Evolutionary conservation across 1,140 invertebrate species (phyloP), one percentile per base, ranked within the genome.

Genomic region (Drosophila funebris): DNA sequence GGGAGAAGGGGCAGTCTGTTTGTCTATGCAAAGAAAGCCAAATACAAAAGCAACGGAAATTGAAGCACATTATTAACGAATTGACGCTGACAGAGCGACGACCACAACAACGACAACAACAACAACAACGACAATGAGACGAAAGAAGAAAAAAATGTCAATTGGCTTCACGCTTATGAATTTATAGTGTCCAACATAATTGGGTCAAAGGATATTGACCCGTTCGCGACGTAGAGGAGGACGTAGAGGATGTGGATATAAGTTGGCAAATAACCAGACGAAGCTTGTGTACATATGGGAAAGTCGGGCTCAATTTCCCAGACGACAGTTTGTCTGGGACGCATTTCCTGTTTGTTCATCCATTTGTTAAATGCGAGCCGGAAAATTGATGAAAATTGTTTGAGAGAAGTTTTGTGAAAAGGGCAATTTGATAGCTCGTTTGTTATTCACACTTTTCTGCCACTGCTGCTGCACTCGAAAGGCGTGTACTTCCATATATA

Each of bases 171-270:
- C 22, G 54, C 71, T 75, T 71, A 72, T 78, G 73, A 71, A 71
- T 83, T 76, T 57, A 58, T 70, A 78, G 73, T 76, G 75, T 57
- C 66, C 44, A 36, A 41, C 78, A 90, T 85, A 90, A 90, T 90
- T 90, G 87, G 87, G 87, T 90, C 87, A 90, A 90, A 90, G 87
- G 87, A 90, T 90, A 89, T 90, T 90, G 87, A 90, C 87, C 87
- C 69, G 54, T 24, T 39, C 29, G 60, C 74, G 69, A 18, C 50
- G 60, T 16, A 8, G 6, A 27, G n/a, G 44, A n/a, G 44, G 44
- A 13, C 18, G 39, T 2, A 16, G 16, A 46, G 11, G 54, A 67
- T n/a, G n/a, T n/a, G 69, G 63, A 58, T 62, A 13, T 58, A 50
- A 73, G 29, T 68, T 67, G 71, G 64, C 71, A 73, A 50, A 69